Percentiles rank a stretch among this genome's conserved stretches.
Evolutionary conservation across 2,113 vertebrate species (phyloP).

Genomic region (Vulpes lagopus): DNA sequence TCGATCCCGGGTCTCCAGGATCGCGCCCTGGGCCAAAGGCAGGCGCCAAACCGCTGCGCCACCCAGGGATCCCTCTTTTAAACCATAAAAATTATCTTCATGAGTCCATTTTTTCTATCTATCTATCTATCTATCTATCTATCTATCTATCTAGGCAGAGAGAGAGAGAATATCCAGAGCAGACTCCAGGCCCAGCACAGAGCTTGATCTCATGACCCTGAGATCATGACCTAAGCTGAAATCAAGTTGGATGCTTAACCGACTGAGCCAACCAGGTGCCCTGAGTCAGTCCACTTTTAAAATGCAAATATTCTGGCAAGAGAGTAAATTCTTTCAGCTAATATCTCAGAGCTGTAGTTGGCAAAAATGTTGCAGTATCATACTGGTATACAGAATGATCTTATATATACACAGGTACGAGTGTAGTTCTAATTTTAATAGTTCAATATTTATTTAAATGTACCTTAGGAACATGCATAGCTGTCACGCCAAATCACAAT

Average conservation of each 20-base stretch:
- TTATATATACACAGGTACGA: not conserved
- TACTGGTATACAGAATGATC: not conserved
- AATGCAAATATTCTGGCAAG: not conserved
- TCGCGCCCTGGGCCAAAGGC: too few species aligned
- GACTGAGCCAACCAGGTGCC: not conserved
- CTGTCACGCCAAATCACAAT: not conserved
- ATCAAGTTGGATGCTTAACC: not conserved
- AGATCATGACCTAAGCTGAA: not conserved
- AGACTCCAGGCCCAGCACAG: not conserved
- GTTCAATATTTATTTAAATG: not conserved
- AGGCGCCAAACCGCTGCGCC: too few species aligned
- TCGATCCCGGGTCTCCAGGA: too few species aligned
- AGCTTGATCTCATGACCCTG: not conserved
- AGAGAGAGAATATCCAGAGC: not conserved
- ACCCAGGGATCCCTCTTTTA: too few species aligned
- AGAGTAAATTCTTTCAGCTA: not conserved
- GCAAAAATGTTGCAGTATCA: not conserved
- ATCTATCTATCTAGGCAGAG: not conserved
- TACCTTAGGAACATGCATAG: not conserved
- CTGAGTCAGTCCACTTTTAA: not conserved
- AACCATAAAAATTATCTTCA: not conserved
- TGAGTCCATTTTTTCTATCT: not conserved
- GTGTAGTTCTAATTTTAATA: conserved; percentile 16
- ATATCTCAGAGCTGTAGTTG: not conserved
- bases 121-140: too few species aligned